Conservation (phyloP, 2,113 vertebrate species). For the Nestor notabilis region DNA sequence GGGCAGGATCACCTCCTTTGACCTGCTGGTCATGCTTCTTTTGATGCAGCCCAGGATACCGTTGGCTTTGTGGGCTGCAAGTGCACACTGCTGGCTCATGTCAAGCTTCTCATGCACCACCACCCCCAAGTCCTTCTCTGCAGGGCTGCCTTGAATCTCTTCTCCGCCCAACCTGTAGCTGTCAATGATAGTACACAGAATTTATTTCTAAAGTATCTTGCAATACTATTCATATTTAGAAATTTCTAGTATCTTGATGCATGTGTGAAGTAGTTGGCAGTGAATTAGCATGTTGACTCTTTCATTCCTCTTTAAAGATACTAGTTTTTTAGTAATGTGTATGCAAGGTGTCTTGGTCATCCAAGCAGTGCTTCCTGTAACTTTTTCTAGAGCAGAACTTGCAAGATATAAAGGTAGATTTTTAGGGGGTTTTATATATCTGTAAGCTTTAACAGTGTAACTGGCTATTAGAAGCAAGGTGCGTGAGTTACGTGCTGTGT, state of each 20-base stretch:
- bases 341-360: not conserved
- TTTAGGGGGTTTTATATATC: not conserved
- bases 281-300: not conserved
- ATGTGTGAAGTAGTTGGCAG: not conserved
- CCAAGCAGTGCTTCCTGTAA: not conserved
- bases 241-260: not conserved
- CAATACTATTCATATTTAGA: not conserved
- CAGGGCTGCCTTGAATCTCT: too few species aligned
- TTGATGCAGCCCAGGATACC: too few species aligned
- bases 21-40: too few species aligned
- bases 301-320: not conserved
- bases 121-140: too few species aligned
- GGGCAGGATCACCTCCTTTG: too few species aligned
- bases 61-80: too few species aligned
- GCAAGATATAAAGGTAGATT: not conserved
- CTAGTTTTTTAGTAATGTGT: not conserved
- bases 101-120: too few species aligned
- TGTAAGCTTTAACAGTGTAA: not conserved
- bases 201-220: not conserved
- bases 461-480: not conserved
- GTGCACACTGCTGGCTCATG: too few species aligned
- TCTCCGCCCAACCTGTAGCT: too few species aligned
- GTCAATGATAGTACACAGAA: not conserved
- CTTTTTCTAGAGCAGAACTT: not conserved
- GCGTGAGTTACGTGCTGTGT: accelerated